Evolutionary conservation across 2,888 invertebrate species (phyloP), one percentile per base, ranked within the genome.

Genomic region (Rotaria sp.): DNA sequence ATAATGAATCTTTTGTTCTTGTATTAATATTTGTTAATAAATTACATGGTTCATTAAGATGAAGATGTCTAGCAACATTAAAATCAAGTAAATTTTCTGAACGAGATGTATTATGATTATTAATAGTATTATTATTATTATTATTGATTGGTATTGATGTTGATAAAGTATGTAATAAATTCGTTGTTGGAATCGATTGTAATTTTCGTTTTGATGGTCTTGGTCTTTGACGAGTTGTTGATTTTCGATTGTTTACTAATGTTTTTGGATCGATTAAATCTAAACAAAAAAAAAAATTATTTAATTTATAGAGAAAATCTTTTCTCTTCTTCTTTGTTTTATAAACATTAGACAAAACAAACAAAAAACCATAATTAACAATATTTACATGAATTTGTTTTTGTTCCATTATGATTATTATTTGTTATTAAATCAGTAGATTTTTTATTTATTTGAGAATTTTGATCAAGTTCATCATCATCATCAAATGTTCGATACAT

Each of bases 401-500:
- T 45, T 45, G 13, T 41, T n/a, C 45, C 45, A 80, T 80, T 8
- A 10, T n/a, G 80, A n/a, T 41, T 45, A 26, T 67, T 18, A 67
- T 67, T 35, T 4, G 15, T 7, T 80, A 45, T 41, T n/a, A n/a
- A 11, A 80, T 80, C 80, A 45, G 10, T 80, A 13, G 80, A n/a
- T 13, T 45, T 80, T 45, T n/a, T 80, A 45, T 80, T n/a, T 45
- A 41, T 10, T 26, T 11, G 24, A 45, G 26, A 41, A 45, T 21
- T 10, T 0, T 80, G 45, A 80, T 80, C n/a, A 80, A n/a, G 80
- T 45, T 41, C 45, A 80, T 80, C 80, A n/a, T 80, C 80, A 45
- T 45, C 80, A 45, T 80, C 80, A 10, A 41, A 13, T 80, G 80
- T 45, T 80, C 80, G 80, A 45, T 80, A 80, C 80, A 80, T 80